Percentiles rank a stretch among this genome's conserved stretches.
phyloP scores from a whole-genome alignment of 2,888 invertebrate genomes.

The Chrysopilus asiliformis region DNA sequence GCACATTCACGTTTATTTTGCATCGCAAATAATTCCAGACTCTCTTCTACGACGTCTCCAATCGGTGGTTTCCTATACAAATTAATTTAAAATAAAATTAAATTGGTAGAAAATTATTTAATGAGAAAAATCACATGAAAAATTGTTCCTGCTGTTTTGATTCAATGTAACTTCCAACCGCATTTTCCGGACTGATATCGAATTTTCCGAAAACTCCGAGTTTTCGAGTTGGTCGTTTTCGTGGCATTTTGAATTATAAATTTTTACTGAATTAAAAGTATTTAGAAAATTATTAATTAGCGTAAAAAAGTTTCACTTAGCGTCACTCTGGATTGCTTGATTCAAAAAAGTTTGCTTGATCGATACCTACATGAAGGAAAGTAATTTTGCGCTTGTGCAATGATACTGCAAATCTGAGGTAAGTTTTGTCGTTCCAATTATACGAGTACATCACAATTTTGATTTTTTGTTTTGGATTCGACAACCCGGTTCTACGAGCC shows the following conservation, averaged over 20 bases:
- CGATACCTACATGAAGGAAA: too few species aligned
- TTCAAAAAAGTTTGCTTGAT: too few species aligned
- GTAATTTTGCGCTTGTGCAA: too few species aligned
- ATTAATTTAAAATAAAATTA: neutral
- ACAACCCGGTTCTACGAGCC: too few species aligned
- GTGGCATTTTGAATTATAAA: slow-evolving; percentile 24
- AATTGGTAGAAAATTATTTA: neutral
- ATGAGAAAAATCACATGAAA: slow-evolving; percentile 31
- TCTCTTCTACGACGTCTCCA: slow-evolving; percentile 32
- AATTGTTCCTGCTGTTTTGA: slow-evolving; percentile 29
- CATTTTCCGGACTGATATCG: slow-evolving; percentile 29
- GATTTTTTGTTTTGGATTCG: too few species aligned
- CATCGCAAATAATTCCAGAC: slow-evolving; percentile 28
- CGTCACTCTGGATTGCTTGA: too few species aligned
- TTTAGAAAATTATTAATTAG: too few species aligned
- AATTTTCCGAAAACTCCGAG: slow-evolving; percentile 31
- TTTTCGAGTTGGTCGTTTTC: slow-evolving; percentile 27
- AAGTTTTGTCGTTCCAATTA: too few species aligned
- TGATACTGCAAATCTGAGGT: too few species aligned
- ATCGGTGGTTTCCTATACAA: slow-evolving; percentile 28
- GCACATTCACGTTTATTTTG: slow-evolving; percentile 29
- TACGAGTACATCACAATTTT: too few species aligned
- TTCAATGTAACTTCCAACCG: slow-evolving; percentile 26
- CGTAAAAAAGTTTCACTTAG: too few species aligned
- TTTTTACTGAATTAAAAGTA: too few species aligned